Evolutionary conservation across 1,140 invertebrate species (phyloP).

Genomic region (Nephila pilipes): DNA sequence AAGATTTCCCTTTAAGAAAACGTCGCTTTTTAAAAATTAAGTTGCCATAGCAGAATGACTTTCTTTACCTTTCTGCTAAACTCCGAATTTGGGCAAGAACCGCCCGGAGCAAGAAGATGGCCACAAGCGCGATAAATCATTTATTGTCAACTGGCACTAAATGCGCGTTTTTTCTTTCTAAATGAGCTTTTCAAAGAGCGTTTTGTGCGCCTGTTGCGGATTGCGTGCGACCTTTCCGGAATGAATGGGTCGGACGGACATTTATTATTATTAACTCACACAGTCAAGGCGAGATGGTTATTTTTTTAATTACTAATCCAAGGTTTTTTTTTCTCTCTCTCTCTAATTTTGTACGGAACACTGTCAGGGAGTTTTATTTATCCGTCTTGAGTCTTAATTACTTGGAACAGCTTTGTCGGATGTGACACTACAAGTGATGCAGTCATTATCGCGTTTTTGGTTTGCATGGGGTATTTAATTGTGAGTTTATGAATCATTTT

Average conservation of each 20-base stretch:
- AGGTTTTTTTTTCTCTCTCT: not conserved
- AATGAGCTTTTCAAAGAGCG: constrained; percentile 17
- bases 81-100: not conserved
- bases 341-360: not conserved
- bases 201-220: not conserved
- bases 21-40: constrained; percentile 10
- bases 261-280: constrained; percentile 21
- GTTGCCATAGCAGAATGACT: not conserved
- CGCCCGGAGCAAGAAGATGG: not conserved
- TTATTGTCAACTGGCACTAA: constrained; percentile 18
- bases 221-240: constrained; percentile 6
- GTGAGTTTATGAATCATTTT: not conserved
- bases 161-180: constrained; percentile 6
- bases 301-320: constrained; percentile 28
- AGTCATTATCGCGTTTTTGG: not conserved
- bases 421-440: constrained; percentile 7
- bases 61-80: not conserved
- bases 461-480: not conserved
- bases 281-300: not conserved
- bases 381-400: constrained; percentile 13
- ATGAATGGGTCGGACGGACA: not conserved
- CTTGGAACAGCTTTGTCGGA: constrained; percentile 19
- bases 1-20: not conserved
- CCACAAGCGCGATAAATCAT: constrained; percentile 19
- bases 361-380: constrained; percentile 1